phyloP scores from a whole-genome alignment of 2,888 invertebrate species.

The Drosophila melanocephala region DNA sequence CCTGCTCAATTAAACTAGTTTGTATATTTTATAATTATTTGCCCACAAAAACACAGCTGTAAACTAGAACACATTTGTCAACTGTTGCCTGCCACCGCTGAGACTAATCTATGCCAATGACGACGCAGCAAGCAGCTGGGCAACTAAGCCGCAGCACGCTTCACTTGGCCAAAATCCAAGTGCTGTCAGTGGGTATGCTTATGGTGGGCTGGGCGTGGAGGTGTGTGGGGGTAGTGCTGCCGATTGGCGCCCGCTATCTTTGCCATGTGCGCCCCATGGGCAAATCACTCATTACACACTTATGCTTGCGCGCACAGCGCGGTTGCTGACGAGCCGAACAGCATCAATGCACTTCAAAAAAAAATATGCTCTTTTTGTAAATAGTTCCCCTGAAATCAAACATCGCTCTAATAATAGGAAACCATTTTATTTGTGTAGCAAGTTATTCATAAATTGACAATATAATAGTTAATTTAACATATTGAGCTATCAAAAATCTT shows the following conservation, averaged over 20 bases:
- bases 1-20: constrained; percentile 46
- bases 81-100: constrained; percentile 63
- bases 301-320: constrained; percentile 64
- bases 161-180: constrained; percentile 74
- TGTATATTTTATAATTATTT: constrained; percentile 39
- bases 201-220: constrained; percentile 27
- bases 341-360: constrained; percentile 1
- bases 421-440: neutral
- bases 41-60: constrained; percentile 27
- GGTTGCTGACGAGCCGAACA: constrained; percentile 27
- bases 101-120: constrained; percentile 64
- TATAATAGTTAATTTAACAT: neutral
- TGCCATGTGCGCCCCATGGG: constrained; percentile 67
- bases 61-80: constrained; percentile 67
- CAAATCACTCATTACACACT: constrained; percentile 81
- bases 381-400: neutral
- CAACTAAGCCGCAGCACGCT: constrained; percentile 80
- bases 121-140: constrained; percentile 68
- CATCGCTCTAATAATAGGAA: neutral
- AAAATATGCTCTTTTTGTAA: neutral
- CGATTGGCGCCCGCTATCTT: constrained; percentile 49
- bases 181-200: constrained; percentile 61
- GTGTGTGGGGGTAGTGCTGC: neutral
- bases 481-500: neutral
- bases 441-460: neutral